Base-by-base conservation (phyloP, 2,113 vertebrate genomes). In the Peromyscus leucopus region DNA sequence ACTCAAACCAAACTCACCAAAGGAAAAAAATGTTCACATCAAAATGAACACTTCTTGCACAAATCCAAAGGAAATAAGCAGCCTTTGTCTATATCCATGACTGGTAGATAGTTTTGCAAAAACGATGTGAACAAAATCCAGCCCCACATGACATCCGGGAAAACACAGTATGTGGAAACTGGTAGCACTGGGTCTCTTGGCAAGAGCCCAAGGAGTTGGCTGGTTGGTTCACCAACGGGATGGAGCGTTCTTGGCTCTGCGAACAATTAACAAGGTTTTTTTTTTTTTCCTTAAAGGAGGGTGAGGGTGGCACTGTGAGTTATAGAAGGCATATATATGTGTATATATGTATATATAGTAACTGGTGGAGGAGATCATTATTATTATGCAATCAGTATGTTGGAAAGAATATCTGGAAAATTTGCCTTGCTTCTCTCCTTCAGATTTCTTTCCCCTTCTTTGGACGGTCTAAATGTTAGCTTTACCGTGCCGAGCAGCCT, bases 381-480 rank as follows among this genome's bases (percentile, higher is more conserved):
- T 61, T 84, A 48, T 86, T 46, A 1, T 71, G 55, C 42, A 72
- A n/a, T 90, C 74, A 42, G 59, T 57, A 84, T 84, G 74, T 95
- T 59, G 57, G 72, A 72, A 89, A 91, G 84, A 90, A 39, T 80
- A 78, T 85, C 96, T 94, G 87, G 91, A 84, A 92, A 76, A 33
- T 80, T 65, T 3, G 92, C 74, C 94, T 88, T 83, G 7, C 90
- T 28, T 95, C 67, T 96, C 75, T 90, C 92, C 76, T 82, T 76
- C 79, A 19, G 88, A 61, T 75, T 48, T 90, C 63, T 90, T 86
- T n/a, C 46, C 42, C 89, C 51, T 57, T 69, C 89, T 84, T 95
- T 94, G 94, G 97, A 96, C 83, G 92, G 79, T 69, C 90, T 95
- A 96, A 92, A 95, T 97, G 91, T 96, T 92, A 95, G 69, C 89